phyloP scores from a whole-genome alignment of 2,113 vertebrate genomes.

The Myocastor coypus region DNA sequence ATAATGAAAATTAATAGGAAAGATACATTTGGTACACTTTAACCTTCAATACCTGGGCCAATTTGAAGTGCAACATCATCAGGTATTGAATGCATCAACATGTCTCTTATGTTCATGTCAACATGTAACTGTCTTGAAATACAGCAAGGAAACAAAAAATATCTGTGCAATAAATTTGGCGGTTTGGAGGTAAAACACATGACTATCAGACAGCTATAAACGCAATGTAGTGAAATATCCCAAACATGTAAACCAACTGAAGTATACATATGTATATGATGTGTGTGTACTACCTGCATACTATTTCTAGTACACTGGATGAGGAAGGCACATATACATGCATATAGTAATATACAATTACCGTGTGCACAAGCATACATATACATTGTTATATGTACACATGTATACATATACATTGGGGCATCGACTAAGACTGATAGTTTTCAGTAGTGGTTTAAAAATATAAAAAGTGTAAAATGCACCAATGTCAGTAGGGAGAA shows the following conservation, averaged over 20 bases:
- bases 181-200: not conserved
- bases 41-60: not conserved
- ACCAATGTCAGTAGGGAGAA: not conserved
- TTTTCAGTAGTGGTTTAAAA: not conserved
- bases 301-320: not conserved
- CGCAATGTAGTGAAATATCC: not conserved
- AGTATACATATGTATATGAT: not conserved
- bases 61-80: not conserved
- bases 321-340: not conserved
- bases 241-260: not conserved
- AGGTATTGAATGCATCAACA: not conserved
- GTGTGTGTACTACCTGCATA: not conserved
- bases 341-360: not conserved
- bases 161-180: not conserved
- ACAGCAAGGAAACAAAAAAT: not conserved
- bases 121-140: constrained; percentile 3
- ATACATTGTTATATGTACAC: not conserved
- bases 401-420: not conserved
- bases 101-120: not conserved
- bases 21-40: not conserved
- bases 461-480: not conserved
- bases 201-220: not conserved
- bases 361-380: accelerated
- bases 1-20: constrained; percentile 21
- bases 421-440: not conserved